Percentiles rank a stretch among this genome's conserved stretches.
These are phyloP conservation scores for Dendroctonus ponderosae DNA, from an alignment of 1,140 invertebrate genomes.

Conservation along the genomic window DNA sequence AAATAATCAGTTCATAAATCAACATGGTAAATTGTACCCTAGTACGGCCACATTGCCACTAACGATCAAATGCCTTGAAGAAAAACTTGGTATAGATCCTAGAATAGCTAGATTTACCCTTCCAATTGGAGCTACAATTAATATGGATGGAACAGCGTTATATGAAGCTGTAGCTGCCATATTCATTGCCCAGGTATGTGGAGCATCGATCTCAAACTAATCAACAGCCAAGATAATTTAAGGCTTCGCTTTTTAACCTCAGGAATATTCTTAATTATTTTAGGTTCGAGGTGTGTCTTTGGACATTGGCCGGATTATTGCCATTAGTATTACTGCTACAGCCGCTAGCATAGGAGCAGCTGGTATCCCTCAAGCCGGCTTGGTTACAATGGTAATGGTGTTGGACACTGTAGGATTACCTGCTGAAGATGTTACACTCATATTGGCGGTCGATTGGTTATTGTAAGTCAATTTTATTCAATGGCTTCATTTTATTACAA, in stretches of 20 bases:
- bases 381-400: constrained; percentile 86
- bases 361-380: constrained; percentile 79
- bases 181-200: constrained; percentile 73
- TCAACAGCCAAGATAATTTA: neutral
- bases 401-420: constrained; percentile 79
- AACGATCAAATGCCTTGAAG: constrained; percentile 75
- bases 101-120: constrained; percentile 80
- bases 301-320: constrained; percentile 61
- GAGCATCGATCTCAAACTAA: neutral
- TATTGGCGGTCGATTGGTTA: constrained; percentile 86
- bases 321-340: constrained; percentile 75
- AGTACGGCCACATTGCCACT: constrained; percentile 73
- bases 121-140: constrained; percentile 83
- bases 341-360: constrained; percentile 87
- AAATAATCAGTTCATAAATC: no score
- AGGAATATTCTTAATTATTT: neutral
- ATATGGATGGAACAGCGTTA: constrained; percentile 83
- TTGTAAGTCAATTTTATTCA: constrained; percentile 61
- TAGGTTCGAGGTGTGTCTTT: constrained; percentile 57
- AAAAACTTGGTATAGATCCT: constrained; percentile 72
- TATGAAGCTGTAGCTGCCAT: constrained; percentile 84
- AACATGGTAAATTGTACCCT: constrained; percentile 4
- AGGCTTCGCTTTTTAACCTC: neutral
- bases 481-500: no score
- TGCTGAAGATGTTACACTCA: constrained; percentile 75